Conservation (phyloP, 1,140 invertebrate genomes). For the Habropoda laboriosa region DNA sequence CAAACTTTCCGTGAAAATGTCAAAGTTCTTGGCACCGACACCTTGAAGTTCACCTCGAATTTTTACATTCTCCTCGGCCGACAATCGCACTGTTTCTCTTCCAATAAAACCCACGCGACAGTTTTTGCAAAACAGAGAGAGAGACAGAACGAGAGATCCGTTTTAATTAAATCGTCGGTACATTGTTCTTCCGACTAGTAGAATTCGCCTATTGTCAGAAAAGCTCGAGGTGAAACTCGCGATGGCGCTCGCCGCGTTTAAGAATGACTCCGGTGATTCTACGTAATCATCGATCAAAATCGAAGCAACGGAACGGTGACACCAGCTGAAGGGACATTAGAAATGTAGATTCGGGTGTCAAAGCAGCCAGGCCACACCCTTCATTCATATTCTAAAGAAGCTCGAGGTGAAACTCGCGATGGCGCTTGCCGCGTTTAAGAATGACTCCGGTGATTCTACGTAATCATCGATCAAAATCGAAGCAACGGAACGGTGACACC, state of each 20-base stretch:
- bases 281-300: constrained; percentile 22
- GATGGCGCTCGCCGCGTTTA: not conserved
- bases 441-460: not conserved
- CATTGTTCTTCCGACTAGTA: not conserved
- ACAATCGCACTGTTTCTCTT: not conserved
- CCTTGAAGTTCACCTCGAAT: constrained; percentile 38
- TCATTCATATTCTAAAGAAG: constrained; percentile 63
- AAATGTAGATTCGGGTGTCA: constrained; percentile 55
- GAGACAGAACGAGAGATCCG: too few relatives aligned
- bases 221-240: not conserved
- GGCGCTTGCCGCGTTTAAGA: not conserved
- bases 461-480: constrained; percentile 21
- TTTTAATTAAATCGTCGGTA: too few relatives aligned
- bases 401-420: not conserved
- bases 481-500: not conserved
- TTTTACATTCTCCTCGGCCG: not conserved
- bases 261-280: not conserved
- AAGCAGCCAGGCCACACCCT: constrained; percentile 50
- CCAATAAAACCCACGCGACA: not conserved
- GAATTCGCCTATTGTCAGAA: too few relatives aligned
- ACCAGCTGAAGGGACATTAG: constrained; percentile 29
- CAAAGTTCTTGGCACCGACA: not conserved
- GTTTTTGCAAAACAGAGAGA: too few relatives aligned
- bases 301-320: not conserved
- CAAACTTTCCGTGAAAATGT: not conserved